Evolutionary conservation across 2,797 vertebrate species (phyloP).

Genomic region (Ctenosaura bakeri): DNA sequence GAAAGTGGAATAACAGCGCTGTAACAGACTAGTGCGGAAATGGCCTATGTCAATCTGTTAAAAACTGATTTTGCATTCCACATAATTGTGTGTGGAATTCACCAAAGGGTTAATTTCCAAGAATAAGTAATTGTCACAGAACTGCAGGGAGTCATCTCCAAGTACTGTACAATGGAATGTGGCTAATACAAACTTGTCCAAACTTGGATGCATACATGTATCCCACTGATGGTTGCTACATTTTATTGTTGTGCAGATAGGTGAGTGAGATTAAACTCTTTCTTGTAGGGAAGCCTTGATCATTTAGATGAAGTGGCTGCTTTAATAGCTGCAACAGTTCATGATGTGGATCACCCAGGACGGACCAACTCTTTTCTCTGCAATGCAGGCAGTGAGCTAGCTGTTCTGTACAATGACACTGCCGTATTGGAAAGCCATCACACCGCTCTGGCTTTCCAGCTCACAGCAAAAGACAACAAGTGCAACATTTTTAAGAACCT

Average conservation of each 20-base stretch:
- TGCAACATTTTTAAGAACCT: conserved; percentile 88
- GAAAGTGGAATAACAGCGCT: too few species aligned
- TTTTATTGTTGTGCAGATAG: conserved; percentile 34
- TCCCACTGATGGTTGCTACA: conserved; percentile 2
- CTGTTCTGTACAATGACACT: conserved; percentile 85
- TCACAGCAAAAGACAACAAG: conserved; percentile 84
- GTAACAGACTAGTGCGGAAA: too few species aligned
- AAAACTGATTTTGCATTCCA: background rate
- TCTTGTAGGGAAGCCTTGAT: conserved; percentile 81
- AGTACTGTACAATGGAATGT: background rate
- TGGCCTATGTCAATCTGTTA: background rate
- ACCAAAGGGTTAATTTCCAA: background rate
- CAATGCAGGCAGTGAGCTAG: conserved; percentile 85
- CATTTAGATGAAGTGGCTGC: conserved; percentile 84
- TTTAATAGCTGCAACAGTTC: conserved; percentile 85
- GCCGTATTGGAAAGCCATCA: conserved; percentile 87
- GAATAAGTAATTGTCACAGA: background rate
- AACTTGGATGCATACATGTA: background rate
- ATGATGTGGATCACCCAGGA: conserved; percentile 85
- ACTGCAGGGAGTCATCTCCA: background rate
- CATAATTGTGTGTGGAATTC: background rate
- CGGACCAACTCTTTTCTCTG: conserved; percentile 87
- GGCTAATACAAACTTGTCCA: background rate
- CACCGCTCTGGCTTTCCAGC: conserved; percentile 85
- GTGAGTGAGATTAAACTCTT: conserved; percentile 18